These are phyloP conservation scores for Acrocephalus arundinaceus DNA, from an alignment of 2,113 vertebrate species.

Conservation along the genomic window DNA sequence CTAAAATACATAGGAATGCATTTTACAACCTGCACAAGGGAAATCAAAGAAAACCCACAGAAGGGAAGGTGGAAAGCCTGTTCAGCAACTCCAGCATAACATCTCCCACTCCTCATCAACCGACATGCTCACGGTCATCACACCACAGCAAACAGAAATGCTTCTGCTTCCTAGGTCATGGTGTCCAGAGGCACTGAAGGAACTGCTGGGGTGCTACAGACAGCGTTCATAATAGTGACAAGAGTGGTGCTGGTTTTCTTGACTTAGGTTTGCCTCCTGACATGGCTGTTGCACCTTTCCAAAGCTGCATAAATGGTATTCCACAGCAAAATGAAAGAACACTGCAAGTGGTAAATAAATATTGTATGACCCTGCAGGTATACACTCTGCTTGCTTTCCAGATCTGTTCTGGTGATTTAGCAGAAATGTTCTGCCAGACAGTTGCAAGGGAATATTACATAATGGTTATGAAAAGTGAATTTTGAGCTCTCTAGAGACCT, in stretches of 20 bases:
- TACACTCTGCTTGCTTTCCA: not conserved
- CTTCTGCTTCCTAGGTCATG: not conserved
- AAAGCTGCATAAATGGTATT: not conserved
- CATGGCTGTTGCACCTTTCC: not conserved
- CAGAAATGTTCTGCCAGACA: not conserved
- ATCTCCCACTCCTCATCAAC: not conserved
- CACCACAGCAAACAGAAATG: not conserved
- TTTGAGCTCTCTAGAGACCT: not conserved
- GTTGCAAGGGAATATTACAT: constrained; percentile 20
- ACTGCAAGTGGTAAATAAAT: constrained; percentile 7
- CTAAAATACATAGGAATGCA: not conserved
- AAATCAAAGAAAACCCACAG: not conserved
- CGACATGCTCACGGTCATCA: accelerated
- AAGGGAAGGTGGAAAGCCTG: not conserved
- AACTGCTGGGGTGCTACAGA: not conserved
- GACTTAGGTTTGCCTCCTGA: not conserved
- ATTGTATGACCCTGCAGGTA: constrained; percentile 3
- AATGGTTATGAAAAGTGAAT: constrained; percentile 23
- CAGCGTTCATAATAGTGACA: accelerated
- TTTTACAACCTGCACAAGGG: not conserved
- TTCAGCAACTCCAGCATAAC: not conserved
- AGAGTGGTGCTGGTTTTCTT: not conserved
- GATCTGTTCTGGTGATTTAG: not conserved
- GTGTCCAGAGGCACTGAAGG: not conserved
- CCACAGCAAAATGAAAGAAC: not conserved